These are phyloP conservation scores for Hylomyscus alleni DNA, from an alignment of 2,797 vertebrate species.

Conservation along the genomic window DNA sequence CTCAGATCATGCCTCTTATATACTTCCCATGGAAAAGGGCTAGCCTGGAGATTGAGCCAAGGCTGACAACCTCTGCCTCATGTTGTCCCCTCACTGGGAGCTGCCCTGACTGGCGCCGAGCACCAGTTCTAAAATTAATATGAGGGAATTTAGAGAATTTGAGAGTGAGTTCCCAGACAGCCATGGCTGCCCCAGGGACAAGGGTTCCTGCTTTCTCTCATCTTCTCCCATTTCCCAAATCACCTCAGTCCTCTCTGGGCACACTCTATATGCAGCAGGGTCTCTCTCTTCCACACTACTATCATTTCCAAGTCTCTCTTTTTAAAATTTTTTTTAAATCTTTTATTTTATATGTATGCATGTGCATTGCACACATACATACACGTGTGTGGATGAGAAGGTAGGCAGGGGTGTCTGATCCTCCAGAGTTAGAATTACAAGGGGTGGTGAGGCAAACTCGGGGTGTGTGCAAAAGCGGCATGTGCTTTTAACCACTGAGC, in stretches of 20 bases:
- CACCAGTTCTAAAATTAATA: slow-evolving; percentile 83
- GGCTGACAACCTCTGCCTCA: slow-evolving; percentile 70
- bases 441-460: background rate
- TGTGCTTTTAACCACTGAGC: background rate
- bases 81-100: slow-evolving; percentile 52
- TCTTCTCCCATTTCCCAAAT: background rate
- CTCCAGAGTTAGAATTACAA: background rate
- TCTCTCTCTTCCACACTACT: background rate
- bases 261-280: background rate
- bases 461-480: background rate
- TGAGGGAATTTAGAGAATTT: slow-evolving; percentile 83
- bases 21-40: slow-evolving; percentile 72
- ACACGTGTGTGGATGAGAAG: background rate
- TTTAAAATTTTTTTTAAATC: background rate
- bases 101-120: slow-evolving; percentile 73
- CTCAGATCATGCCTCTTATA: slow-evolving; percentile 64
- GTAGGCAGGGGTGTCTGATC: background rate
- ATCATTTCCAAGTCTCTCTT: background rate
- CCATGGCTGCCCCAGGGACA: slow-evolving; percentile 42
- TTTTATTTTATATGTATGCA: background rate
- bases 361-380: too few species aligned
- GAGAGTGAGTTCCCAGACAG: slow-evolving; percentile 79
- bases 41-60: slow-evolving; percentile 48
- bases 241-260: background rate
- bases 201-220: slow-evolving; percentile 50